A percentile compares a stretch with the other conserved stretches of the same genome.
phyloP scores from a whole-genome alignment of 92 coral and sea anemone genomes.

The Porites rus region DNA sequence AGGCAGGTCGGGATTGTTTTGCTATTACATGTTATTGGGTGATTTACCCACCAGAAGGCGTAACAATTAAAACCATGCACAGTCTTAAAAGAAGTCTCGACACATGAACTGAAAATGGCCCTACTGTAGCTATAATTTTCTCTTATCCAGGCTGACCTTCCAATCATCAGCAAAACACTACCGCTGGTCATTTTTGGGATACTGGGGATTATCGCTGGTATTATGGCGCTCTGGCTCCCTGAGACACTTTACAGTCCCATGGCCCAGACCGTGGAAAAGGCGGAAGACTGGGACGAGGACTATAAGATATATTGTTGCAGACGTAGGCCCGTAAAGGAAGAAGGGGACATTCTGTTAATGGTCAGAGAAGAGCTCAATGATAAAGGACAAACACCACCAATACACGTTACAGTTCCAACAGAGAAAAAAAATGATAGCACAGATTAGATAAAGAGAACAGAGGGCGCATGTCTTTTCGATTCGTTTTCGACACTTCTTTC shows the following conservation, averaged over 20 bases:
- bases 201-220: conserved; percentile 78
- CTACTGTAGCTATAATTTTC: not conserved
- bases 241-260: conserved; percentile 87
- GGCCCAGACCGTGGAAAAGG: conserved; percentile 88
- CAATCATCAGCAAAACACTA: conserved; percentile 48
- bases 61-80: too few species aligned
- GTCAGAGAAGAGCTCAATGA: not conserved
- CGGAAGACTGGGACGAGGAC: conserved; percentile 86
- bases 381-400: not conserved
- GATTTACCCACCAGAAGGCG: too few species aligned
- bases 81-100: too few species aligned
- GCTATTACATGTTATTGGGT: too few species aligned
- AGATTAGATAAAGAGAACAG: not conserved
- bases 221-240: conserved; percentile 80
- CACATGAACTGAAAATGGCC: too few species aligned
- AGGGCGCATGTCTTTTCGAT: not conserved
- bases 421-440: not conserved
- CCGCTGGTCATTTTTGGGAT: conserved; percentile 85
- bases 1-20: too few species aligned
- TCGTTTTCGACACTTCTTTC: not conserved
- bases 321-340: conserved; percentile 6
- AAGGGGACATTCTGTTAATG: not conserved
- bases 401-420: not conserved
- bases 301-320: conserved; percentile 58
- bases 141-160: conserved; percentile 62